Evolutionary conservation across 2,113 vertebrate genomes (phyloP).

Genomic region (Cygnus atratus): DNA sequence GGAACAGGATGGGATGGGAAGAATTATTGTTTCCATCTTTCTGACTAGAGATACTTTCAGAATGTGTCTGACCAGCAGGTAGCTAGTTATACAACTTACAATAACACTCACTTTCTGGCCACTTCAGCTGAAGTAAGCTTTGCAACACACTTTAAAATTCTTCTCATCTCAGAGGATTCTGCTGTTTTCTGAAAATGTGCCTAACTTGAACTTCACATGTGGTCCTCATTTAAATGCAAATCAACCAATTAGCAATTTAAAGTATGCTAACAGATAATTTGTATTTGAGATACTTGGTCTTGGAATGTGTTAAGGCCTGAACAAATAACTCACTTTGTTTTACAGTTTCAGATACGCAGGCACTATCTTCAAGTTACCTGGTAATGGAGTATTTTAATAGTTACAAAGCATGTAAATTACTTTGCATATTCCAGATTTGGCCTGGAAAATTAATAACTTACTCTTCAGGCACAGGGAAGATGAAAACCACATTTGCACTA

Average conservation of each 20-base stretch:
- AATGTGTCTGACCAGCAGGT: background rate
- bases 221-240: constrained; percentile 57
- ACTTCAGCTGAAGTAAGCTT: constrained; percentile 3
- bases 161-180: constrained; percentile 10
- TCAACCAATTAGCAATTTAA: constrained; percentile 50
- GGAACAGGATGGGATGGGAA: background rate
- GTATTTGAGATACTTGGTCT: constrained; percentile 1
- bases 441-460: background rate
- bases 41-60: background rate
- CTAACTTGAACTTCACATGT: constrained; percentile 38
- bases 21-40: background rate
- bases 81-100: background rate
- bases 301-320: background rate
- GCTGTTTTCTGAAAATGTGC: constrained; percentile 27
- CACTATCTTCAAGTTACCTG: background rate
- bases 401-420: background rate
- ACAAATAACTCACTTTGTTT: background rate
- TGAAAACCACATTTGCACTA: background rate
- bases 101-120: background rate
- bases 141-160: background rate
- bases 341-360: background rate
- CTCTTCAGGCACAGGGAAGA: background rate
- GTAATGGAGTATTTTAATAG: background rate
- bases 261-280: constrained; percentile 29
- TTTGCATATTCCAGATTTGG: background rate